A percentile compares a stretch with the other conserved stretches of the same genome.
Conservation (phyloP, 1,140 invertebrate species). For the Aphelenchoides fujianensis region DNA sequence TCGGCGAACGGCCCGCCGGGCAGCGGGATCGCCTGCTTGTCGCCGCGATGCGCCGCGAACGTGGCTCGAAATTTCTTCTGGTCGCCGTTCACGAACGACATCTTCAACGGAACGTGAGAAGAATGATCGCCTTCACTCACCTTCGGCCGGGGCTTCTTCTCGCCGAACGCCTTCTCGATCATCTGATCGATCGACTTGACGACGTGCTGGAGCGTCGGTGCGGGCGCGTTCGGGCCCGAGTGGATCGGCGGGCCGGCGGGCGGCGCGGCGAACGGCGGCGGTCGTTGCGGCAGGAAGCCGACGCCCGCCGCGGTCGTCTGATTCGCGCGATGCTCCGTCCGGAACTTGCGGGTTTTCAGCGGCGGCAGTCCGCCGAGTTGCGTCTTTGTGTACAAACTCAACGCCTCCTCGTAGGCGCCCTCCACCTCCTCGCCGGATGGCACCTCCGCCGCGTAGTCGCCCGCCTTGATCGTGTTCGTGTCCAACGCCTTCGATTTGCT, state of each 20-base stretch:
- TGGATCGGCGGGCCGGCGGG: no score
- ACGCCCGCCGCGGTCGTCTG: no score
- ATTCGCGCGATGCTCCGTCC: no score
- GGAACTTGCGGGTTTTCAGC: no score
- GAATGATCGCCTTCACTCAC: background rate
- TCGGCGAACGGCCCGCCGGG: slow-evolving; percentile 13
- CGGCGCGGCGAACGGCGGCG: background rate
- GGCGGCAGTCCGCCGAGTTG: slow-evolving; percentile 26
- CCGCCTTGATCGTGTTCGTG: background rate
- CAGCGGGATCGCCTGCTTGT: slow-evolving; percentile 29
- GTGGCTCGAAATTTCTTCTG: slow-evolving; percentile 29
- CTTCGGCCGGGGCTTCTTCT: slow-evolving; percentile 20
- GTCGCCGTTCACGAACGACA: background rate
- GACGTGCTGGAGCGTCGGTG: slow-evolving; percentile 4
- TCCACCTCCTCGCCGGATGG: slow-evolving; percentile 14
- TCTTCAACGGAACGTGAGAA: background rate
- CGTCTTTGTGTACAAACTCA: background rate
- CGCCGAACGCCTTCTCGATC: slow-evolving; percentile 20
- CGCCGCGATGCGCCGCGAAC: slow-evolving; percentile 30
- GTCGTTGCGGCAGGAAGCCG: no score
- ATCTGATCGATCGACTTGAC: slow-evolving; percentile 17
- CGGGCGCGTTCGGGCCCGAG: background rate
- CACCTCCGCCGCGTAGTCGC: background rate
- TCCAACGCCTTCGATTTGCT: slow-evolving; percentile 16
- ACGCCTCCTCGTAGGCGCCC: slow-evolving; percentile 20